Base-by-base conservation (phyloP, 2,113 vertebrate genomes). In the Centropus bengalensis region DNA sequence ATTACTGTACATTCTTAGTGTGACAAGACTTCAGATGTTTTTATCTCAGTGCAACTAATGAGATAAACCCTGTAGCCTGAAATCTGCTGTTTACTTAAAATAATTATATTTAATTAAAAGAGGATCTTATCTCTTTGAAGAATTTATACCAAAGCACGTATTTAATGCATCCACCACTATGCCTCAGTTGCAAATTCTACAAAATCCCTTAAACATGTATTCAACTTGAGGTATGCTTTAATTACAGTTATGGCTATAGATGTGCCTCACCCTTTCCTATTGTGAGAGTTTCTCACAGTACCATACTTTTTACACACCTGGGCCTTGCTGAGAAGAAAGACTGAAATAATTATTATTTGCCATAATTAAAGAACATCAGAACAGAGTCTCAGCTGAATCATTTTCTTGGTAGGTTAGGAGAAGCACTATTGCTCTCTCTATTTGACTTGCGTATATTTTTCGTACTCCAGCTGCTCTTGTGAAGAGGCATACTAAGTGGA, bases 41-140 rank as follows among this genome's bases (percentile, higher is more conserved):
- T 80, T 38, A 10, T 28, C 64, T 94, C 56, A 28, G 11, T 36
- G 38, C 23, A 56, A 33, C 26, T 63, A 88, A 63, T 67, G 56
- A 90, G 44, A 82, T 58, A 82, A 93, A 90, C 26, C 49, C 62
- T 79, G 23, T 20, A 60, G 76, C 8, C 17, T 19, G 9, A 71
- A 82, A 76, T 82, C 44, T 86, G 42, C 32, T 77, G 44, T 94
- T 86, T 80, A 47, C 13, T 88, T 89, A 77, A 70, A 93, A 92
- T 90, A 93, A 69, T 33, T 78, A 52, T 56, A 22, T 24, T 81
- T 88, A 83, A 94, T 86, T 85, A 92, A 90, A 94, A 68, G 12
- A 84, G 3, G 42, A 89, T 79, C 38, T 85, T 92, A 78, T 85
- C 60, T 68, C 52, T 56, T 5, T 52, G 28, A 63, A 71, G 52